Conservation (phyloP, 2,113 vertebrate genomes). For the Neodon shergylaensis region DNA sequence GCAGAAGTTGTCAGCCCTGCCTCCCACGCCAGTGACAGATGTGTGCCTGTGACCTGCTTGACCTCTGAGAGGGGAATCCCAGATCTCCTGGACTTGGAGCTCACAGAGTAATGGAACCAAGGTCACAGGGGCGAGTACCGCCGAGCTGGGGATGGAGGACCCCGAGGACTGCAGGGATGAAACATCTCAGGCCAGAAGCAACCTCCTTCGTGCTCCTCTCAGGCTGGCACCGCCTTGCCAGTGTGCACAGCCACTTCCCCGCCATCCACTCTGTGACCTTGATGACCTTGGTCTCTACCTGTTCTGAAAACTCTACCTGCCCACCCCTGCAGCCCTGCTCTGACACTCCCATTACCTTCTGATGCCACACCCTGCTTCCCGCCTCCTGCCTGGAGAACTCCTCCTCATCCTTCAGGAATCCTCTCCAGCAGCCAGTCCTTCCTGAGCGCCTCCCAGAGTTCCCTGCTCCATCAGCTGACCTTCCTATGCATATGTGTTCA, state of each 20-base stretch:
- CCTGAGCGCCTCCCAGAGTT: not conserved
- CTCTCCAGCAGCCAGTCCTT: not conserved
- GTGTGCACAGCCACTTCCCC: not conserved
- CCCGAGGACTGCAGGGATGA: not conserved
- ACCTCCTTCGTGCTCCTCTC: accelerated
- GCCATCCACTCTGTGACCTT: not conserved
- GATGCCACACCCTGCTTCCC: not conserved
- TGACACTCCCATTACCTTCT: not conserved
- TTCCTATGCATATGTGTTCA: not conserved
- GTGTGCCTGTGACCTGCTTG: not conserved
- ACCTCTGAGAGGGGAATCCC: not conserved
- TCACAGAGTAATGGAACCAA: not conserved
- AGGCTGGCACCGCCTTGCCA: not conserved
- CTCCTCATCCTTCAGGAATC: not conserved
- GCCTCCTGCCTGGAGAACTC: not conserved
- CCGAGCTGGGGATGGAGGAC: not conserved
- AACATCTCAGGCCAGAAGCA: not conserved
- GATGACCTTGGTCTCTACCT: not conserved
- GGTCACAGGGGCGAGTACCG: not conserved
- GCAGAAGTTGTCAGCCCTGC: not conserved
- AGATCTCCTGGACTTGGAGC: not conserved
- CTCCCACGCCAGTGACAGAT: not conserved
- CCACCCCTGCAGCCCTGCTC: not conserved
- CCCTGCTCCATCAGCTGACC: not conserved
- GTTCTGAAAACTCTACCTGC: not conserved